Evolutionary conservation across 2,113 vertebrate species (phyloP), one percentile per base, ranked within the genome.

Genomic region (Ophthalmolycus amberensis): DNA sequence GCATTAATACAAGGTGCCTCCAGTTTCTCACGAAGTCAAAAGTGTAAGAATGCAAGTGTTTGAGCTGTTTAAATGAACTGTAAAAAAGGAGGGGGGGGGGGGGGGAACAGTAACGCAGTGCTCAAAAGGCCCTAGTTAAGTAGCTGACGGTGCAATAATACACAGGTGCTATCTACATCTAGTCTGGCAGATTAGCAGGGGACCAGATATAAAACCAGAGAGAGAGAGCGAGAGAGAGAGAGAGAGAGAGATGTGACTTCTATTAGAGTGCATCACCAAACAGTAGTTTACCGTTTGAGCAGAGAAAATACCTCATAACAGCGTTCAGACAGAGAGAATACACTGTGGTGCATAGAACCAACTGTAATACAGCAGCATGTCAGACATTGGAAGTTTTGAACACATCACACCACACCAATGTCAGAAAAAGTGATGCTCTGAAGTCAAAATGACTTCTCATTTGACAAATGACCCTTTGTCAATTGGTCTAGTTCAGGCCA

Each of bases 91-190:
- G 32, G 32, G 32, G 32, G 3, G 32, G 29, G 29, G 9, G 1
- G 42, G 15, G 7, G 1, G 20, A n/a, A 18, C 16, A 58, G n/a
- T 27, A 78, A 64, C 9, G 9, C 66, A 46, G 70, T 42, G 40
- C 83, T 90, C 70, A 81, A 79, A 54, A 56, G 66, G 40, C 66
- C 32, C 72, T 44, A 50, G 38, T 88, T 79, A 89, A 83, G 80
- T 60, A 86, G 81, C 81, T 88, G 81, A 77, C 64, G 6, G 85
- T 73, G 83, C 82, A 88, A 81, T 63, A 90, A 83, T 9, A 82
- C 70, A 82, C 50, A 48, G 60, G 48, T 29, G 2, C 62, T 82
- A 76, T 82, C 81, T 71, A n/a, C 69, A 85, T 88, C 79, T 66
- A 75, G 52, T 78, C 64, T 73, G 59, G 74, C 64, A 83, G 77